phyloP scores from a whole-genome alignment of 2,888 invertebrate species.

The Chrysodeixis includens region DNA sequence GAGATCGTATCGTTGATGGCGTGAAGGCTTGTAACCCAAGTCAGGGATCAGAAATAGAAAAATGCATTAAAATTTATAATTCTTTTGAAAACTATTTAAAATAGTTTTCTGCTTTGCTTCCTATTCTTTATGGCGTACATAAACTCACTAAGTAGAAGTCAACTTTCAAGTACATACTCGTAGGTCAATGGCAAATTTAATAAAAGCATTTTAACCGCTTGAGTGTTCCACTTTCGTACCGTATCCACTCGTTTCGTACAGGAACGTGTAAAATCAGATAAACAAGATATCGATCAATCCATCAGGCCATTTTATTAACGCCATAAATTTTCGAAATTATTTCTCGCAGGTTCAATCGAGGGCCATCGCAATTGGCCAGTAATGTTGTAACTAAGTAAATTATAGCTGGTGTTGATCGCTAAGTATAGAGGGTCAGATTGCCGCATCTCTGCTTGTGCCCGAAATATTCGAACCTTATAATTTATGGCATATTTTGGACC shows the following conservation, averaged over 20 bases:
- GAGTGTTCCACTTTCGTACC: constrained; percentile 24
- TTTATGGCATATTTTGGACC: constrained; percentile 55
- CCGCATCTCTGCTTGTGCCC: constrained; percentile 50
- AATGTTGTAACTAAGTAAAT: constrained; percentile 75
- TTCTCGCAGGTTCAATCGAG: constrained; percentile 67
- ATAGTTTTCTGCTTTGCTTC: too few species aligned
- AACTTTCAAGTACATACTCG: too few species aligned
- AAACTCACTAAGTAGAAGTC: too few species aligned
- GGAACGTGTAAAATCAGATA: constrained; percentile 47
- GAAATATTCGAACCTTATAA: constrained; percentile 52
- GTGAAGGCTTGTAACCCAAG: constrained; percentile 18
- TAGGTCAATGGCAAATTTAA: background rate
- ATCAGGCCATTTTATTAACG: constrained; percentile 73
- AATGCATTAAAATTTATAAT: background rate
- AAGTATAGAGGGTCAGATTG: constrained; percentile 66
- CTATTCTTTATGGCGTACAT: too few species aligned
- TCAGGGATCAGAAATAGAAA: constrained; percentile 43
- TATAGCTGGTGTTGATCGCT: constrained; percentile 66
- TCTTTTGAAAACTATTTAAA: too few species aligned
- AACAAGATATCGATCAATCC: constrained; percentile 75
- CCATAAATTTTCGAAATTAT: constrained; percentile 75
- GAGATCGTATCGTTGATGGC: constrained; percentile 56
- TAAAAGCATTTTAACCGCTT: constrained; percentile 6
- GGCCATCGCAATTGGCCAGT: constrained; percentile 66
- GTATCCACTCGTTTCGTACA: constrained; percentile 43